These are phyloP conservation scores for Cynodonichthys magdalenae DNA, from an alignment of 2,797 vertebrate species.

Conservation along the genomic window DNA sequence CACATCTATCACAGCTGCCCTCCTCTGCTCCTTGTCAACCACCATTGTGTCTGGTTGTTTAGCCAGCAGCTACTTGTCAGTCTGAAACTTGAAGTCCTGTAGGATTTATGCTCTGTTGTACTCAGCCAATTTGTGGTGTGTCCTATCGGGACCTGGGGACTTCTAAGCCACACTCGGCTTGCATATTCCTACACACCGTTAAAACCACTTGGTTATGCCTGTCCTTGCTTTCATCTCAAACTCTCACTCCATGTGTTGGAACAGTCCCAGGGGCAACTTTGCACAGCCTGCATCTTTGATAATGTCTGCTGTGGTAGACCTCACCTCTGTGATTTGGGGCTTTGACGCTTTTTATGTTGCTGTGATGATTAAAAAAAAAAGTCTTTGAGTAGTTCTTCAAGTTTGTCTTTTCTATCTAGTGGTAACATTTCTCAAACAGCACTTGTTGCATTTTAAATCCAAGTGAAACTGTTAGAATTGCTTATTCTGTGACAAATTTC, in stretches of 20 bases:
- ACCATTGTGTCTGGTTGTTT: slow-evolving; percentile 13
- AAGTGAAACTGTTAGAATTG: background rate
- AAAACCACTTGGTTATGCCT: background rate
- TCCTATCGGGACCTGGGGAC: slow-evolving; percentile 11
- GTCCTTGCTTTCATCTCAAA: slow-evolving; percentile 2
- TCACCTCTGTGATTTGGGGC: slow-evolving; percentile 5
- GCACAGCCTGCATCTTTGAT: background rate
- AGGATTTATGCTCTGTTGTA: slow-evolving; percentile 8
- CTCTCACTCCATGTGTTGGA: slow-evolving; percentile 2
- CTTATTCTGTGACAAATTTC: background rate
- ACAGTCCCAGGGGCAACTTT: slow-evolving; percentile 8
- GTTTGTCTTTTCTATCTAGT: background rate
- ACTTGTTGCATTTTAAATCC: slow-evolving; percentile 10
- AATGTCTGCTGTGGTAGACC: slow-evolving; percentile 2
- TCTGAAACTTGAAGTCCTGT: slow-evolving; percentile 7
- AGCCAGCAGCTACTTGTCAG: slow-evolving; percentile 11
- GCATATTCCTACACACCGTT: slow-evolving; percentile 1
- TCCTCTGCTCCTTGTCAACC: slow-evolving; percentile 20
- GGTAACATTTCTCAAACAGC: background rate
- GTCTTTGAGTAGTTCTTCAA: background rate
- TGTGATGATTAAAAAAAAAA: background rate
- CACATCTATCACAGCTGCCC: slow-evolving; percentile 12
- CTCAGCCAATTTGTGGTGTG: slow-evolving; percentile 1
- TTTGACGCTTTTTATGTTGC: slow-evolving; percentile 2
- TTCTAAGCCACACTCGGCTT: background rate